phyloP scores from a whole-genome alignment of 1,140 invertebrate species.

The Heliconius melpomene region DNA sequence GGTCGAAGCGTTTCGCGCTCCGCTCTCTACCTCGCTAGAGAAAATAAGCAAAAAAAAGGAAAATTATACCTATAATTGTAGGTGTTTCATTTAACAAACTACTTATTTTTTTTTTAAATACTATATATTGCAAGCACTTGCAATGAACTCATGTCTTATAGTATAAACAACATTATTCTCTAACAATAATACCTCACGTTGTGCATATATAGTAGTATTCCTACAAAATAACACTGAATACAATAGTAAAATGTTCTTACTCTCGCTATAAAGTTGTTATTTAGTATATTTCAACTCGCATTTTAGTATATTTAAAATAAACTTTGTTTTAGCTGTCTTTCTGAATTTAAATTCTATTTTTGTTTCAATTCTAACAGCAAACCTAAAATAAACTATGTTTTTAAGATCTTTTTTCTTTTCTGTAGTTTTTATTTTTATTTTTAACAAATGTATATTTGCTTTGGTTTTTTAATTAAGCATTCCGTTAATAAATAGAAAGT shows the following conservation, averaged over 20 bases:
- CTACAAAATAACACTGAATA: neutral
- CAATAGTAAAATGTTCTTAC: slow-evolving; percentile 12
- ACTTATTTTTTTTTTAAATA: too few species aligned
- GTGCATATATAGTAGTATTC: neutral
- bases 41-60: too few species aligned
- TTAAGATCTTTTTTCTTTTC: neutral
- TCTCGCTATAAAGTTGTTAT: slow-evolving; percentile 5
- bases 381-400: neutral
- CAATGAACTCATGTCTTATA: neutral
- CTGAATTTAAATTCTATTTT: neutral
- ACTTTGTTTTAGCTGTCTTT: neutral
- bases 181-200: neutral
- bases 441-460: too few species aligned
- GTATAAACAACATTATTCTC: neutral
- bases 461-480: too few species aligned
- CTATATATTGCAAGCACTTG: neutral
- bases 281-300: neutral
- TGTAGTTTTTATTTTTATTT: neutral
- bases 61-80: too few species aligned
- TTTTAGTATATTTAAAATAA: slow-evolving; percentile 13
- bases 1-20: too few species aligned
- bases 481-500: too few species aligned
- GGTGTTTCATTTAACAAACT: too few species aligned
- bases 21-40: too few species aligned
- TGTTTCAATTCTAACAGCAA: neutral